A percentile compares a stretch with the other conserved stretches of the same genome.
Conservation (phyloP, 2,113 vertebrate species). For the Panurus biarmicus region DNA sequence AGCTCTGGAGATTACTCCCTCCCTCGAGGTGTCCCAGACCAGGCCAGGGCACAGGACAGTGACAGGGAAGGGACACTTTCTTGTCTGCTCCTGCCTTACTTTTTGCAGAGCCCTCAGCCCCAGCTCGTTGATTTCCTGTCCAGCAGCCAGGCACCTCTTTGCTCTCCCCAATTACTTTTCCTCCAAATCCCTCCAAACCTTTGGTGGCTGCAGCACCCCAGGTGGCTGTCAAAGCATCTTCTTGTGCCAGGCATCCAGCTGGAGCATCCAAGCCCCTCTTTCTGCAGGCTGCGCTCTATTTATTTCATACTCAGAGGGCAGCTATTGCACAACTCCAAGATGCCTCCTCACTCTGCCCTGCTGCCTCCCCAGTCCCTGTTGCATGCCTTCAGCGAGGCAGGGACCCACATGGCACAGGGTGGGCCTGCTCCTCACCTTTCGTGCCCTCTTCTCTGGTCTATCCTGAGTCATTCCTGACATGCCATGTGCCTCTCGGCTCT, state of each 20-base stretch:
- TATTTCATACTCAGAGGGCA: neutral
- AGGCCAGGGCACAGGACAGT: neutral
- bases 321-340: neutral
- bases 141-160: neutral
- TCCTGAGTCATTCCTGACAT: neutral
- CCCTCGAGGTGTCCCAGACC: neutral
- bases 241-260: neutral
- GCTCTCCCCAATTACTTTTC: neutral
- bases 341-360: rapidly evolving
- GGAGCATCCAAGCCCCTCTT: rapidly evolving
- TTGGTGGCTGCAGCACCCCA: neutral
- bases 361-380: neutral
- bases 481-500: neutral
- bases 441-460: neutral
- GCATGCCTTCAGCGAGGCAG: neutral
- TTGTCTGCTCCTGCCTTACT: too few species aligned
- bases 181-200: neutral
- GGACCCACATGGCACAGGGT: rapidly evolving
- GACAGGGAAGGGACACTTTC: neutral
- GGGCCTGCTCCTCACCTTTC: neutral
- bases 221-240: neutral
- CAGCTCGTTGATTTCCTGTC: neutral
- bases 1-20: neutral
- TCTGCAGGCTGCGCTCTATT: neutral
- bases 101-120: neutral